Percentiles rank a stretch among this genome's conserved stretches.
Conservation (phyloP, 2,888 invertebrate genomes). For the Parnassius apollo region DNA sequence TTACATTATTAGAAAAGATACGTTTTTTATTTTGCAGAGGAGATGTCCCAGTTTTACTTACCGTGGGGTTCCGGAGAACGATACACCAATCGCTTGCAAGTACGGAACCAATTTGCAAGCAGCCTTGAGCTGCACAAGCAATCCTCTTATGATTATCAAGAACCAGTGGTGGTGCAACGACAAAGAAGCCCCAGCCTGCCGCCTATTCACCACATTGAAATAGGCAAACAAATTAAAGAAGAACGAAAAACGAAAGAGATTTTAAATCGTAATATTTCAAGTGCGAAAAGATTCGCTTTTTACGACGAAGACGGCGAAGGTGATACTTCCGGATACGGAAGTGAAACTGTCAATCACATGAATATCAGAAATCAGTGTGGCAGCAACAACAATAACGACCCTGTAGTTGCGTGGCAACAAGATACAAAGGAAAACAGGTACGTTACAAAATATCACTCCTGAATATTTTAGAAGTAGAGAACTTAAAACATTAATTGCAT, state of each 20-base stretch:
- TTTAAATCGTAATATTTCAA: slow-evolving; percentile 65
- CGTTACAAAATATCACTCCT: not conserved
- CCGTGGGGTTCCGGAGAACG: slow-evolving; percentile 86
- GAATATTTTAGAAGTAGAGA: too few species aligned
- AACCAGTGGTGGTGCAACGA: slow-evolving; percentile 62
- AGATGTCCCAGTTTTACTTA: slow-evolving; percentile 88
- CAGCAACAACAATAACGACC: slow-evolving; percentile 44
- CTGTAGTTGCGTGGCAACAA: slow-evolving; percentile 73
- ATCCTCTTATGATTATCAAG: slow-evolving; percentile 68
- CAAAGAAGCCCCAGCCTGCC: slow-evolving; percentile 86
- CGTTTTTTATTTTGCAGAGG: slow-evolving; percentile 81
- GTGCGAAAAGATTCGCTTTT: slow-evolving; percentile 70
- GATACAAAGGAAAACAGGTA: slow-evolving; percentile 64
- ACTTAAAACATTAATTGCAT: too few species aligned
- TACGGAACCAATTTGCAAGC: slow-evolving; percentile 74
- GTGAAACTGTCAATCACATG: slow-evolving; percentile 85
- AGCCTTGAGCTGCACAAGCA: slow-evolving; percentile 70
- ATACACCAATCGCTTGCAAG: slow-evolving; percentile 65
- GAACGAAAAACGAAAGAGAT: slow-evolving; percentile 51
- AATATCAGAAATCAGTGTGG: slow-evolving; percentile 50
- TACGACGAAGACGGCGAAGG: slow-evolving; percentile 83
- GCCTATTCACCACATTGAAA: slow-evolving; percentile 78
- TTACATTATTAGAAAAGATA: not conserved
- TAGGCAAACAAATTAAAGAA: slow-evolving; percentile 57
- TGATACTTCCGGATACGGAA: slow-evolving; percentile 92